Evolutionary conservation across 2,888 invertebrate species (phyloP), one percentile per base, ranked within the genome.

Genomic region (Lottia scabra): DNA sequence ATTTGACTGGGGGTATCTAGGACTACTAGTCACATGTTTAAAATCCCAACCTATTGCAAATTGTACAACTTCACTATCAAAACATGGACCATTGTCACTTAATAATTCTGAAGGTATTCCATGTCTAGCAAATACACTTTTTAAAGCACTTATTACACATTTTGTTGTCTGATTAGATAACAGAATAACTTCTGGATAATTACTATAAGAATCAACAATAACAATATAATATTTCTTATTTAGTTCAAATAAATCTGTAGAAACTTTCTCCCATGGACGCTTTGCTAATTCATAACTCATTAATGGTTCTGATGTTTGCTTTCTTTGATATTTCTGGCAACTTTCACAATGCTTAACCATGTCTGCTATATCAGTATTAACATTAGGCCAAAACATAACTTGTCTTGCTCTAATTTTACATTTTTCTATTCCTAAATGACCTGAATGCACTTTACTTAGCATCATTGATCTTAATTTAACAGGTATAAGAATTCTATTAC

Each of bases 1-100:
- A 67, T 77, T 77, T 2, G 71, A 67, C 62, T 77, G 72, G 15
- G 71, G 45, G 48, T 70, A 71, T 66, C 45, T 62, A 19, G 75
- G 75, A 23, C 68, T 68, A 19, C 46, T 66, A 15, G 72, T 75
- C 10, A 63, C 44, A 30, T 66, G 71, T 26, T 16, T 27, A 65
- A 77, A 71, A 23, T 44, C 62, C 70, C 71, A 70, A 13, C 70
- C 66, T 56, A 62, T n/a, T 26, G 69, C 67, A 66, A 77, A 77
- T 19, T 73, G 10, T 15, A 12, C 13, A 30, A 73, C 70, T 1
- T 15, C 63, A 62, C 46, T 46, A n/a, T 15, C 19, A 27, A 48
- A 73, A 13, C 70, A 70, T 27, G 73, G 70, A 16, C 69, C n/a
- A n/a, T n/a, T n/a, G n/a, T n/a, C n/a, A n/a, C n/a, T n/a, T n/a